A percentile compares a stretch with the other conserved stretches of the same genome.
These are phyloP conservation scores for Syngnathus floridae DNA, from an alignment of 2,113 vertebrate genomes.

Conservation along the genomic window DNA sequence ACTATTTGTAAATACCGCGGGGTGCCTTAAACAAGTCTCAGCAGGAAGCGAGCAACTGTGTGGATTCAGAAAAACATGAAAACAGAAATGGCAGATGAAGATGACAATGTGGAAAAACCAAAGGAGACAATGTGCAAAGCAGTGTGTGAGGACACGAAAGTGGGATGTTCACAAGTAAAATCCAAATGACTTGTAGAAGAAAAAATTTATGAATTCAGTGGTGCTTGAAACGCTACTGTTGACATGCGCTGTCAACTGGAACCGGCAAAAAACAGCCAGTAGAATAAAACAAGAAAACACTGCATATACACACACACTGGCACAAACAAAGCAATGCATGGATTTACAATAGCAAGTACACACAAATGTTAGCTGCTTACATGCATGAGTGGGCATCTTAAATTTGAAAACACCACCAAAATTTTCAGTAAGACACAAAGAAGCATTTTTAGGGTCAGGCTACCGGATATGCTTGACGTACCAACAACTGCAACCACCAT, in stretches of 20 bases:
- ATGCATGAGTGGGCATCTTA: not conserved
- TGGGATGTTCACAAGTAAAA: conserved; percentile 20
- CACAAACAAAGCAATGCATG: conserved; percentile 8
- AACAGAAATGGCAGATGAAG: conserved; percentile 37
- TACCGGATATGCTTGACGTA: too few species aligned
- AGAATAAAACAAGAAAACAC: conserved; percentile 36
- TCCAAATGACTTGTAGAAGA: conserved; percentile 51
- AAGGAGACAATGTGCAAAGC: conserved; percentile 13
- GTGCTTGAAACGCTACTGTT: conserved; percentile 63
- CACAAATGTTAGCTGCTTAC: not conserved
- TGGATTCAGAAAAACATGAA: conserved; percentile 27
- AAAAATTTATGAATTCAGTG: conserved; percentile 66
- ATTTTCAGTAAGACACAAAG: not conserved
- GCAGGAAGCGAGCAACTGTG: conserved; percentile 12
- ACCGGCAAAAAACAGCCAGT: conserved; percentile 57
- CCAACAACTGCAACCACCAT: not conserved
- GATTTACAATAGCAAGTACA: conserved; percentile 4
- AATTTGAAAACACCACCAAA: not conserved
- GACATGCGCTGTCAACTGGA: conserved; percentile 57
- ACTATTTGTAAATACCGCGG: not conserved
- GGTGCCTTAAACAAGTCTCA: conserved; percentile 23
- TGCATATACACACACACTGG: conserved; percentile 13
- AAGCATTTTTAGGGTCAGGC: not conserved
- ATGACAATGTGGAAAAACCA: conserved; percentile 37
- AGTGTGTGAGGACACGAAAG: conserved; percentile 6